phyloP scores from a whole-genome alignment of 2,888 invertebrate species.

The Opisthograptis luteolata region DNA sequence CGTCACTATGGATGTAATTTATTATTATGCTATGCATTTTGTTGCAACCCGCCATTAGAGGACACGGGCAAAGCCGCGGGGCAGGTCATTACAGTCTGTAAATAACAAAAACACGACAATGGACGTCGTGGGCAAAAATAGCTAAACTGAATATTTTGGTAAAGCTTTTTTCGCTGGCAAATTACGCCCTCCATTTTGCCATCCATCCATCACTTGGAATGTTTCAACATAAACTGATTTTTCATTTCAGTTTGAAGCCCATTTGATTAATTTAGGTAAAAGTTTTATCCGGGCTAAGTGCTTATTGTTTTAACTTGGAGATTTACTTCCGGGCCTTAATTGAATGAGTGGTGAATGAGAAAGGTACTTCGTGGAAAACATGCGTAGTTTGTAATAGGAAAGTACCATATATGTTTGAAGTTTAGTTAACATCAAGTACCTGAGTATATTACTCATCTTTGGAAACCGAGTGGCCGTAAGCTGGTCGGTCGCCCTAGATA shows the following conservation, averaged over 20 bases:
- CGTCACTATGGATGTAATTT: too few relatives aligned
- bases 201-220: constrained; percentile 33
- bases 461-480: too few relatives aligned
- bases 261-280: constrained; percentile 25
- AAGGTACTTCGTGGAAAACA: background rate
- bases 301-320: constrained; percentile 13
- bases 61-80: too few relatives aligned
- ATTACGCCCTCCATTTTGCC: constrained; percentile 25
- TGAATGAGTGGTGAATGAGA: constrained; percentile 5
- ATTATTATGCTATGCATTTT: too few relatives aligned
- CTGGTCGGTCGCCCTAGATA: too few relatives aligned
- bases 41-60: too few relatives aligned
- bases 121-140: constrained; percentile 6
- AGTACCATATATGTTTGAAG: too few relatives aligned
- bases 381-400: too few relatives aligned
- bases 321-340: constrained; percentile 9
- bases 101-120: too few relatives aligned
- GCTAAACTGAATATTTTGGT: constrained; percentile 8
- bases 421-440: too few relatives aligned
- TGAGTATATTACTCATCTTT: too few relatives aligned
- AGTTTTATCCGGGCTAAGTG: constrained; percentile 34
- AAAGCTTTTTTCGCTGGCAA: constrained; percentile 17
- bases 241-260: constrained; percentile 21
- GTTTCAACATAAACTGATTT: constrained; percentile 32
- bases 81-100: too few relatives aligned